A percentile compares a stretch with the other conserved stretches of the same genome.
phyloP scores from a whole-genome alignment of 2,797 vertebrate genomes.

The Brachyalestes nurse region DNA sequence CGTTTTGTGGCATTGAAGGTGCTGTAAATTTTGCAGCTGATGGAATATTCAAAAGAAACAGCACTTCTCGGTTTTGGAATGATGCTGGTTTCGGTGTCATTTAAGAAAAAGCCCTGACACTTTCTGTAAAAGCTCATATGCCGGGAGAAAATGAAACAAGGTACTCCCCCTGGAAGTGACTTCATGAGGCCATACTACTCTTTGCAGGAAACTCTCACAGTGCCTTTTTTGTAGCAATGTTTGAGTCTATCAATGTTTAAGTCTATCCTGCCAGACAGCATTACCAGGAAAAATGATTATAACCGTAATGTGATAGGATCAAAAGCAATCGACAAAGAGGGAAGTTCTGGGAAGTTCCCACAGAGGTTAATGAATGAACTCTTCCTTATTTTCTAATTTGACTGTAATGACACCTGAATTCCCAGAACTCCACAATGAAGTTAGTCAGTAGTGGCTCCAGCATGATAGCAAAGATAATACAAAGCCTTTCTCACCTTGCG shows the following conservation, averaged over 20 bases:
- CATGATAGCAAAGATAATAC: not conserved
- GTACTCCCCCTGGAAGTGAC: not conserved
- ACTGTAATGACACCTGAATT: constrained; percentile 6
- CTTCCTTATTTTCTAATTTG: constrained; percentile 24
- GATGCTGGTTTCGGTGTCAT: not conserved
- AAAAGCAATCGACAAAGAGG: constrained; percentile 9
- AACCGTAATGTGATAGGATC: not conserved
- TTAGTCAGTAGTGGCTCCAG: not conserved
- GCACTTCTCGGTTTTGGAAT: constrained; percentile 18
- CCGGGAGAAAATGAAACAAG: not conserved
- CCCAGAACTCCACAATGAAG: not conserved
- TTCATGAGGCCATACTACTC: not conserved
- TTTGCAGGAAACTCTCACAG: not conserved
- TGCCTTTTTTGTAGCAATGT: not conserved
- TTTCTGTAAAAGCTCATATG: not conserved
- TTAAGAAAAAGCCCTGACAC: not conserved
- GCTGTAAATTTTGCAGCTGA: not conserved
- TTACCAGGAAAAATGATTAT: not conserved
- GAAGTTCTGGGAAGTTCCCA: constrained; percentile 29
- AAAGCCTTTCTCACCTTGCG: constrained; percentile 86
- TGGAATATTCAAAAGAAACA: constrained; percentile 25
- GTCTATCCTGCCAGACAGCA: not conserved
- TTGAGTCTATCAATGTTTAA: too few species aligned
- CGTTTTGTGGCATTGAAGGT: not conserved
- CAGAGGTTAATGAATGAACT: not conserved